Evolutionary conservation across 1,140 invertebrate genomes (phyloP).

Genomic region (Cotesia typhae): DNA sequence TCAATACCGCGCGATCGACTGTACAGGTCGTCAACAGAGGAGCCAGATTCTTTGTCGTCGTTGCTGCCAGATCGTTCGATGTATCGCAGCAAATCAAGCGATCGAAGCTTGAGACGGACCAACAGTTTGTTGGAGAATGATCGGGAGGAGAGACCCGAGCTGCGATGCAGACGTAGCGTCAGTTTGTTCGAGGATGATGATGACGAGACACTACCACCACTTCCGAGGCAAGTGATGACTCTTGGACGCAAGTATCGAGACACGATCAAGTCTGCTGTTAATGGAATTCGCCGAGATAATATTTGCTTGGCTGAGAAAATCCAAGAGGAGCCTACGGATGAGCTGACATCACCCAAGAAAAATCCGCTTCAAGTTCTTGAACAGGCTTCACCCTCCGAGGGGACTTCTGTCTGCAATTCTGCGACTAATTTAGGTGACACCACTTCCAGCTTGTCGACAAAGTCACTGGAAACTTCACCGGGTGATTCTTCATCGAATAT

Average conservation of each 20-base stretch:
- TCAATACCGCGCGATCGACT: constrained; percentile 50
- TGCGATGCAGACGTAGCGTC: constrained; percentile 49
- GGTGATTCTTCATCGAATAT: constrained; percentile 53
- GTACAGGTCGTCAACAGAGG: constrained; percentile 43
- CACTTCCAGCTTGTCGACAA: constrained; percentile 44
- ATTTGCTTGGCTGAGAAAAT: constrained; percentile 56
- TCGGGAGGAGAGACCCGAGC: constrained; percentile 29
- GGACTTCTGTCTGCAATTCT: constrained; percentile 44
- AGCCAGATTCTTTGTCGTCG: constrained; percentile 10
- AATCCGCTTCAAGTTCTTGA: neutral
- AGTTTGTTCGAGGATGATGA: constrained; percentile 58
- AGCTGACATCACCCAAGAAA: constrained; percentile 30
- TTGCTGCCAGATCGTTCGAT: constrained; percentile 46
- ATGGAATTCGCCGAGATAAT: constrained; percentile 41
- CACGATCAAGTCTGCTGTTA: constrained; percentile 29
- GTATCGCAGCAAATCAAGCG: constrained; percentile 45
- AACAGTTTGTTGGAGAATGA: constrained; percentile 53
- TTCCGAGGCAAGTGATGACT: constrained; percentile 47
- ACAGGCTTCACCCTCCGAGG: constrained; percentile 38
- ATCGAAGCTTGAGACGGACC: constrained; percentile 42
- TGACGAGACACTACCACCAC: constrained; percentile 35
- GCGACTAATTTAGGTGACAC: constrained; percentile 43
- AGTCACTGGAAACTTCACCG: constrained; percentile 52
- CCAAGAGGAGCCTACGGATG: constrained; percentile 54
- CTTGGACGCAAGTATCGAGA: constrained; percentile 49